Base-by-base conservation (phyloP, 2,888 invertebrate species). In the Apodemia duryi region DNA sequence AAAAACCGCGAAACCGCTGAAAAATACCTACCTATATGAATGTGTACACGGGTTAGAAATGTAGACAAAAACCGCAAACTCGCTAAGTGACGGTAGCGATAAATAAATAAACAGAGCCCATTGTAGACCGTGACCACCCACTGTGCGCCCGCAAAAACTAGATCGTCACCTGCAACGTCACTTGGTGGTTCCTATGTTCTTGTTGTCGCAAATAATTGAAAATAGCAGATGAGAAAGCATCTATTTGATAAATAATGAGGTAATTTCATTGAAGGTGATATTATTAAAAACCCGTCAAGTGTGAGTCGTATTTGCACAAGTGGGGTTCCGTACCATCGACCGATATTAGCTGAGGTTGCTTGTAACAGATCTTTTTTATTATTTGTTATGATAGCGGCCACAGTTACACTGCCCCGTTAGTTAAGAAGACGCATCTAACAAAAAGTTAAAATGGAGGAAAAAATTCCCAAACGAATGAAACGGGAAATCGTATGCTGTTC, bases 111-210 rank as follows among this genome's bases (percentile, higher is more conserved):
- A 75, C 70, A 68, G 66, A 67, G 70, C 67, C 61, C 66, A 61
- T 66, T 65, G 67, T 64, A 49, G 57, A 76, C 63, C 46, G 54
- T 29, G 54, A 29, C 79, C 79, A 80, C 79, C 78, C 78, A 77
- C 74, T 57, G 74, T 70, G 79, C 71, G 32, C 64, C 69, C 69
- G 74, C 74, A 77, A 75, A 76, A 78, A 78, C 73, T 70, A 66
- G 63, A 67, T 70, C 69, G 71, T 74, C 76, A 75, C 74, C 74
- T 74, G 75, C 71, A 69, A 65, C 46, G 63, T 51, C 62, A 32
- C 54, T 57, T 57, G 11, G 46, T 13, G 46, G 13, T 46, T n/a
- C 13, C 46, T 46, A 46, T 13, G 5, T 11, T 13, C 43, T 43
- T 43, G 43, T 10, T 43, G 46, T 46, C 46, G n/a, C 13, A 46